Evolutionary conservation across 2,113 vertebrate species (phyloP), one percentile per base, ranked within the genome.

Genomic region (Cavia aperea): DNA sequence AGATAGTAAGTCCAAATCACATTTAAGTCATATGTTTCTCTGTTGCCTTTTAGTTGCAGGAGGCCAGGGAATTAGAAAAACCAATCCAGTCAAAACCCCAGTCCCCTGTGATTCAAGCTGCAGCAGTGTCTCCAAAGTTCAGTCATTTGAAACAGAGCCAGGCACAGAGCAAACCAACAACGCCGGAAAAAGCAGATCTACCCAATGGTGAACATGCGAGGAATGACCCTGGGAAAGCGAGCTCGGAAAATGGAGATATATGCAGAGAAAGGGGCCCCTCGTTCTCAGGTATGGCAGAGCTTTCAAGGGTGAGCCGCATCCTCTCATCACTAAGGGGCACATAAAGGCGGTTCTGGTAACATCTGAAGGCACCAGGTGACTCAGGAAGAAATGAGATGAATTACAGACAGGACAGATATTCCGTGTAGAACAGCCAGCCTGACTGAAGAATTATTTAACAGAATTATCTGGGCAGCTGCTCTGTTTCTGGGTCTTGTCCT

Each of bases 1-100:
- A 89, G 81, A 84, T 60, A 14, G 58, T 56, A 26, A 24, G 6
- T 79, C 46, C 31, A 21, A 77, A 49, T 51, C 46, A 54, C 33
- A 56, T 91, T 90, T 92, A 63, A 62, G 62, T 39, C 46, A 23
- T 89, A 73, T 92, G 18, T 36, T 72, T 82, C 70, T 54, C 86
- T 85, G 4, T 94, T 96, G 62, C 54, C 51, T 94, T 78, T 92
- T 90, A 99, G 99, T 96, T 98, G 93, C 98, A 99, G 89, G 99
- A 99, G 93, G 97, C 97, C 92, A 98, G 98, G 97, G 99, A 99
- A 91, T 95, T 96, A 84, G 99, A 99, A 97, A 99, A 98, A 96
- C 96, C 96, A 31, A 95, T 95, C 36, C 97, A 97, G 12, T 97
- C 98, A 10, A 98, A 98, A 95, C 96, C 98, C 0, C 98, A 98